A percentile compares a stretch with the other conserved stretches of the same genome.
phyloP scores from a whole-genome alignment of 1,140 invertebrate genomes.

The Magallana ariakensis region DNA sequence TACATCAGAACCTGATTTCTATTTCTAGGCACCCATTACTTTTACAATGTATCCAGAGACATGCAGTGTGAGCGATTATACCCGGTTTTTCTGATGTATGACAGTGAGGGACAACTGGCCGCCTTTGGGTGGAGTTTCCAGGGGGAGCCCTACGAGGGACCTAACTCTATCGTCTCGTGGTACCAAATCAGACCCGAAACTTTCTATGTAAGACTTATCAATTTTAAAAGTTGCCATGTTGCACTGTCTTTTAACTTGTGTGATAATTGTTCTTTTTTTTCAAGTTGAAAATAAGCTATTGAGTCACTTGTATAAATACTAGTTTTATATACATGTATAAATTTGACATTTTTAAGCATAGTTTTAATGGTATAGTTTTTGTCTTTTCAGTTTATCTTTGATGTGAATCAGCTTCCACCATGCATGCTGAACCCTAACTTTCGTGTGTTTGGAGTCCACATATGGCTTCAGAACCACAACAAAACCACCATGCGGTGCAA shows the following conservation, averaged over 20 bases:
- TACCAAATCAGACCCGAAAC: slow-evolving; percentile 60
- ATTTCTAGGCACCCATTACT: slow-evolving; percentile 72
- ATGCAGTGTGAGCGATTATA: slow-evolving; percentile 73
- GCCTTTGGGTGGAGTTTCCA: slow-evolving; percentile 77
- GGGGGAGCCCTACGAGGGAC: slow-evolving; percentile 58
- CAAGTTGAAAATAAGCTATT: too few species aligned
- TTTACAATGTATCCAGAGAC: slow-evolving; percentile 67
- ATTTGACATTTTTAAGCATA: too few species aligned
- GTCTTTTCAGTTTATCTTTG: slow-evolving; percentile 68
- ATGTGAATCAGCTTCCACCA: slow-evolving; percentile 65
- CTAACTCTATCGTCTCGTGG: slow-evolving; percentile 53
- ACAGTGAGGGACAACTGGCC: slow-evolving; percentile 71
- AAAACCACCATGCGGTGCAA: slow-evolving; percentile 35
- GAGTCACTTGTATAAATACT: too few species aligned
- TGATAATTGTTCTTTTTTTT: too few species aligned
- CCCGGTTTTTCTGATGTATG: slow-evolving; percentile 75
- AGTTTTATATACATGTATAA: too few species aligned
- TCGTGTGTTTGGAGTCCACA: slow-evolving; percentile 67
- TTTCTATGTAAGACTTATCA: slow-evolving; percentile 63
- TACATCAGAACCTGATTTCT: slow-evolving; percentile 9
- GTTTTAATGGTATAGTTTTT: neutral
- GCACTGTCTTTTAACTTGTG: too few species aligned
- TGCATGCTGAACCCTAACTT: slow-evolving; percentile 72
- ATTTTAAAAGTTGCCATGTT: too few species aligned
- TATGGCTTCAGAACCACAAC: slow-evolving; percentile 64